Conservation (phyloP, 1,140 invertebrate genomes). For the Drosophila littoralis region DNA sequence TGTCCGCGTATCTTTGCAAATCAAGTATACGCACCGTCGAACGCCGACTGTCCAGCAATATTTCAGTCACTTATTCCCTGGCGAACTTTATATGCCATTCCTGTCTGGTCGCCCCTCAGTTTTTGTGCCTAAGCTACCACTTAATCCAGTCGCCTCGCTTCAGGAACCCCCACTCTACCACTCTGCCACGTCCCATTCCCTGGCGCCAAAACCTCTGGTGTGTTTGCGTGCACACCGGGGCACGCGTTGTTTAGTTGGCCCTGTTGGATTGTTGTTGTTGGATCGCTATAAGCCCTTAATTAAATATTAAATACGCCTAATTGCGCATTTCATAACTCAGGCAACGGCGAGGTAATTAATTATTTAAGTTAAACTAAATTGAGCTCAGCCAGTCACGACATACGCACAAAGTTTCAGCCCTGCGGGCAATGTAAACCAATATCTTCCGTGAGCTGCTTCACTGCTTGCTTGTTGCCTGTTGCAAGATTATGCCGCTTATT, state of each 20-base stretch:
- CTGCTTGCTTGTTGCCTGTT: not conserved
- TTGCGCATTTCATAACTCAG: conserved; percentile 82
- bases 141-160: conserved; percentile 76
- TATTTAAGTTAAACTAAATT: conserved; percentile 81
- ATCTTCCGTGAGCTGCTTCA: not conserved
- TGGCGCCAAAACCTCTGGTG: conserved; percentile 31
- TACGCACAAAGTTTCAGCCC: conserved; percentile 54
- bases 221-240: conserved; percentile 54
- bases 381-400: conserved; percentile 63
- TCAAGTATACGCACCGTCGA: conserved; percentile 74
- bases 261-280: conserved; percentile 25
- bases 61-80: conserved; percentile 49
- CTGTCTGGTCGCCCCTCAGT: conserved; percentile 42
- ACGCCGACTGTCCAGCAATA: conserved; percentile 48
- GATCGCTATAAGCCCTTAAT: conserved; percentile 71
- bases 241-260: conserved; percentile 41
- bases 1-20: conserved; percentile 40
- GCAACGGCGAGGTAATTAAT: conserved; percentile 78
- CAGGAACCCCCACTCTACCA: conserved; percentile 11
- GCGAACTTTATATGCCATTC: conserved; percentile 20
- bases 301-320: conserved; percentile 81
- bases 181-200: conserved; percentile 1
- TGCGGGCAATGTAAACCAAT: conserved; percentile 46
- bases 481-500: not conserved
- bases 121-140: conserved; percentile 75